Conservation (phyloP, 2,797 vertebrate species). For the Sternotherus odoratus region DNA sequence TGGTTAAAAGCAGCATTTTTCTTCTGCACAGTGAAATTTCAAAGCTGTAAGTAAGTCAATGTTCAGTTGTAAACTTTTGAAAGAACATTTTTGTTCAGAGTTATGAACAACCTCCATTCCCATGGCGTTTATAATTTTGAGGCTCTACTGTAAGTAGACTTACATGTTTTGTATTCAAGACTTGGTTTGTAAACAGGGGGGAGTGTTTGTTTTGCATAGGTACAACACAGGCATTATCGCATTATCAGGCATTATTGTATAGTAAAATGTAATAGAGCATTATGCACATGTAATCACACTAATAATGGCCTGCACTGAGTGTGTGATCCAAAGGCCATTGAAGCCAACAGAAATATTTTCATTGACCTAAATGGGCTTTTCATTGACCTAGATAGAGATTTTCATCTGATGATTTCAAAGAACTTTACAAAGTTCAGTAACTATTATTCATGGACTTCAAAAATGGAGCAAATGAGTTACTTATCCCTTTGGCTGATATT, state of each 20-base stretch:
- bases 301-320: slow-evolving; percentile 6
- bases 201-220: not conserved
- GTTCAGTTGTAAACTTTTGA: too few species aligned
- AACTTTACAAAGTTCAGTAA: not conserved
- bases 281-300: not conserved
- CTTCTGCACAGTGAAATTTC: too few species aligned
- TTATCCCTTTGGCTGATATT: not conserved
- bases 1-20: too few species aligned
- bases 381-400: not conserved
- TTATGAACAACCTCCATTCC: too few species aligned
- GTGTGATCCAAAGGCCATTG: slow-evolving; percentile 25
- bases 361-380: not conserved
- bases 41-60: too few species aligned
- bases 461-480: slow-evolving; percentile 19
- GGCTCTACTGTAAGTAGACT: fast-evolving
- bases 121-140: too few species aligned
- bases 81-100: too few species aligned
- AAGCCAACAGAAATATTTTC: slow-evolving; percentile 16
- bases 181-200: not conserved
- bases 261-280: fast-evolving
- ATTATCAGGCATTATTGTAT: not conserved
- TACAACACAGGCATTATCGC: not conserved
- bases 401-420: slow-evolving; percentile 38
- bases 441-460: slow-evolving; percentile 35
- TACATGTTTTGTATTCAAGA: not conserved